Conservation (phyloP, 2,888 invertebrate species). For the Troglohyphantes excavatus region DNA sequence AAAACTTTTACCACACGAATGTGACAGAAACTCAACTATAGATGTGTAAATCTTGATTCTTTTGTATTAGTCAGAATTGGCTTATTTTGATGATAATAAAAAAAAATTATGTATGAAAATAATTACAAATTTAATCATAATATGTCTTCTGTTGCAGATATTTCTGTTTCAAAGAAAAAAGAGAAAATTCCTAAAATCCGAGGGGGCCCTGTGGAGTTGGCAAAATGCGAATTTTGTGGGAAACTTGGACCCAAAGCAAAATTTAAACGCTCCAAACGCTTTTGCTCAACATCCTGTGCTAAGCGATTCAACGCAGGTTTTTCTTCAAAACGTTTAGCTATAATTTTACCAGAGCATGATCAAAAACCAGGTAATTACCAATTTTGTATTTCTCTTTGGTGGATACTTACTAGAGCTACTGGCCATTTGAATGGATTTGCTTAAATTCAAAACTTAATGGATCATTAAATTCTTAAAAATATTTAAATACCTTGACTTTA, state of each 20-base stretch:
- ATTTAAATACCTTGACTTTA: too few relatives aligned
- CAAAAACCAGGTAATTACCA: constrained; percentile 69
- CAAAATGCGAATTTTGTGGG: constrained; percentile 88
- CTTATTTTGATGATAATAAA: too few relatives aligned
- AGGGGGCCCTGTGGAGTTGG: constrained; percentile 75
- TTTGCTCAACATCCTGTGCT: constrained; percentile 89
- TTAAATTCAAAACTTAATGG: too few relatives aligned
- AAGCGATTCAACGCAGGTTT: constrained; percentile 85
- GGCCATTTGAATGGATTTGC: too few relatives aligned
- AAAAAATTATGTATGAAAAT: too few relatives aligned
- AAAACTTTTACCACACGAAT: too few relatives aligned
- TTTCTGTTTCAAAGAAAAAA: constrained; percentile 80
- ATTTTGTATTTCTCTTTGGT: neutral
- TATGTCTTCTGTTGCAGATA: constrained; percentile 45
- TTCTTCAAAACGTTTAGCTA: constrained; percentile 82
- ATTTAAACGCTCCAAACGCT: constrained; percentile 89
- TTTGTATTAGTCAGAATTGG: too few relatives aligned
- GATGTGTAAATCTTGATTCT: too few relatives aligned
- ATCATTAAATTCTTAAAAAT: too few relatives aligned
- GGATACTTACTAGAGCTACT: too few relatives aligned
- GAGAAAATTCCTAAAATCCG: constrained; percentile 75
- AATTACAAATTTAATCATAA: constrained; percentile 3
- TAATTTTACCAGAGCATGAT: constrained; percentile 81
- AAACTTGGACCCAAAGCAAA: constrained; percentile 86
- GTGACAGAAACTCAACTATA: too few relatives aligned